A percentile compares a stretch with the other conserved stretches of the same genome.
Conservation (phyloP, 1,140 invertebrate species). For the Reticulitermes speratus region DNA sequence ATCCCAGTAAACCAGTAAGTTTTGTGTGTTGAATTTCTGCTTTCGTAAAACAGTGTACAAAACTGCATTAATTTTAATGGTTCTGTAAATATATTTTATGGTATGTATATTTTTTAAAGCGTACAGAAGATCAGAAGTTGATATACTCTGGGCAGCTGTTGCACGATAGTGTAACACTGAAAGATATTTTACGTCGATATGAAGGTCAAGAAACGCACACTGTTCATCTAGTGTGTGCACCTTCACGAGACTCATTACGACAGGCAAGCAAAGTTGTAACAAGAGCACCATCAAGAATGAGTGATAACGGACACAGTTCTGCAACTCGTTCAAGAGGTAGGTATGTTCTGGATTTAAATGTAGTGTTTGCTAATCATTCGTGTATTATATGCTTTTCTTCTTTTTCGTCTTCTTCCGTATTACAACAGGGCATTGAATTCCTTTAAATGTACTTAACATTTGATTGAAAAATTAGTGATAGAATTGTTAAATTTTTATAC, state of each 20-base stretch:
- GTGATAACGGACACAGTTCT: constrained; percentile 20
- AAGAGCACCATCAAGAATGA: constrained; percentile 22
- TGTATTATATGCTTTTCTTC: no score
- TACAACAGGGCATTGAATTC: no score
- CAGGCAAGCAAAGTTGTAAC: neutral
- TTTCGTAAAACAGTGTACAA: neutral
- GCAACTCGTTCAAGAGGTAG: neutral
- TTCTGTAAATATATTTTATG: neutral
- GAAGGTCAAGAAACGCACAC: constrained; percentile 72
- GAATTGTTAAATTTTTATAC: no score
- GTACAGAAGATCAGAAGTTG: constrained; percentile 76
- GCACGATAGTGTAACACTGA: constrained; percentile 70
- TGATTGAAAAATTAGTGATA: no score
- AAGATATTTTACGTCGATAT: constrained; percentile 76
- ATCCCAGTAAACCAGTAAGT: constrained; percentile 88
- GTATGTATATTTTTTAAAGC: constrained; percentile 51
- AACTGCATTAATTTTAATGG: neutral
- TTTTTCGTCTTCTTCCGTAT: no score
- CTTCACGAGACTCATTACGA: constrained; percentile 32
- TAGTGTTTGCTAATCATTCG: no score
- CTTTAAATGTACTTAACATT: no score
- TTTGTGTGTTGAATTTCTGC: constrained; percentile 24
- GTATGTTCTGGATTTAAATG: neutral
- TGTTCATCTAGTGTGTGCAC: constrained; percentile 78
- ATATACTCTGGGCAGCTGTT: constrained; percentile 89